These are phyloP conservation scores for Rhadinocentrus ornatus DNA, from an alignment of 2,797 vertebrate genomes.

Conservation along the genomic window DNA sequence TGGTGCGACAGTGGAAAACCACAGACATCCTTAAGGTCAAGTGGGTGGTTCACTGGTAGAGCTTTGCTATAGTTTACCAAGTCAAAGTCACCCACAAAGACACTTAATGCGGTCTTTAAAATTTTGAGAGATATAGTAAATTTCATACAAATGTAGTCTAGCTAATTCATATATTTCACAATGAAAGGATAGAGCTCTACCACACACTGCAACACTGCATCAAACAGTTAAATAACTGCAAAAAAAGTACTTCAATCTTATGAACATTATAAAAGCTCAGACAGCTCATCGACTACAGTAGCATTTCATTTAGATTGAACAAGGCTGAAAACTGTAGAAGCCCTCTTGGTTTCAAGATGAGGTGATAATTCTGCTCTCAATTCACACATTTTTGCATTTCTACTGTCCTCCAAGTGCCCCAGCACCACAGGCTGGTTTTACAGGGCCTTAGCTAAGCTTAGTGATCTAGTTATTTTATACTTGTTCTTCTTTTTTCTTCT, in stretches of 20 bases:
- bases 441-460: conserved; percentile 22
- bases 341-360: conserved; percentile 49
- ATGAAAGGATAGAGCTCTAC: conserved; percentile 34
- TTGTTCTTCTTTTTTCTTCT: neutral
- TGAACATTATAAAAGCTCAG: conserved; percentile 71
- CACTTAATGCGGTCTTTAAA: conserved; percentile 44
- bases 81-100: conserved; percentile 67
- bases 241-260: conserved; percentile 54
- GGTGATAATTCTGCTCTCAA: conserved; percentile 58
- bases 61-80: conserved; percentile 60
- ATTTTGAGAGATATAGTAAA: conserved; percentile 42
- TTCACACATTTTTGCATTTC: conserved; percentile 43
- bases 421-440: conserved; percentile 16
- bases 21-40: conserved; percentile 78
- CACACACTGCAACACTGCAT: conserved; percentile 7
- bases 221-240: conserved; percentile 31
- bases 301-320: conserved; percentile 66
- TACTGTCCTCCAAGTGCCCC: conserved; percentile 29
- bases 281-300: conserved; percentile 58
- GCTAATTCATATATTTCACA: conserved; percentile 58
- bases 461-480: conserved; percentile 27
- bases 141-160: conserved; percentile 37
- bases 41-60: conserved; percentile 63
- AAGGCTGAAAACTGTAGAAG: conserved; percentile 63
- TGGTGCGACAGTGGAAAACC: conserved; percentile 74